Conservation (phyloP, 2,113 vertebrate species). For the Oceanites oceanicus region DNA sequence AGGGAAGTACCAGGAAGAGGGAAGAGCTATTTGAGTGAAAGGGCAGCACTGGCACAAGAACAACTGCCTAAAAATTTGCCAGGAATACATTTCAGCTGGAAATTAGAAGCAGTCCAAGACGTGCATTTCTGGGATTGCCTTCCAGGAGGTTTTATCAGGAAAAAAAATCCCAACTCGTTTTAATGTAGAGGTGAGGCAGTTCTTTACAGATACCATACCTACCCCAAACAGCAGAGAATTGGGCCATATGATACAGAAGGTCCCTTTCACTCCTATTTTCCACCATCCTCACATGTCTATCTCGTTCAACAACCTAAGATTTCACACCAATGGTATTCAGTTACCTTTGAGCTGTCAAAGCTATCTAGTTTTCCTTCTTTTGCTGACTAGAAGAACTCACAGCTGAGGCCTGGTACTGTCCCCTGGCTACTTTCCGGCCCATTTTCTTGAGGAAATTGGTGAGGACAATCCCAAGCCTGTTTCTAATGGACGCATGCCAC, state of each 20-base stretch:
- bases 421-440: neutral
- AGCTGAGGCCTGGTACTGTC: neutral
- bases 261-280: neutral
- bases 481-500: neutral
- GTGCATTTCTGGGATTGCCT: neutral
- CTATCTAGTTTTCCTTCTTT: neutral
- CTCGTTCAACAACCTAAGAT: neutral
- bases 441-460: neutral
- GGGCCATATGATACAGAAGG: neutral
- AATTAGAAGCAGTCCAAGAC: slow-evolving; percentile 20
- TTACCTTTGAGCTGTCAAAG: neutral
- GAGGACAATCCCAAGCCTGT: neutral
- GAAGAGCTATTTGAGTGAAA: slow-evolving; percentile 45
- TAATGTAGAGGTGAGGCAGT: neutral
- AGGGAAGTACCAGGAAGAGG: slow-evolving; percentile 31
- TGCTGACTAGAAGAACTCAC: neutral
- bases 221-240: neutral
- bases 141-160: neutral
- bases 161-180: neutral
- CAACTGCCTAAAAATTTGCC: slow-evolving; percentile 22
- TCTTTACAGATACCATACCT: neutral
- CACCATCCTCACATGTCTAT: rapidly evolving
- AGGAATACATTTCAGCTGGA: slow-evolving; percentile 37
- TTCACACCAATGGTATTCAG: neutral
- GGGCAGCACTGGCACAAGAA: slow-evolving; percentile 26